phyloP scores from a whole-genome alignment of 2,113 vertebrate genomes.

The Pardalotus punctatus region DNA sequence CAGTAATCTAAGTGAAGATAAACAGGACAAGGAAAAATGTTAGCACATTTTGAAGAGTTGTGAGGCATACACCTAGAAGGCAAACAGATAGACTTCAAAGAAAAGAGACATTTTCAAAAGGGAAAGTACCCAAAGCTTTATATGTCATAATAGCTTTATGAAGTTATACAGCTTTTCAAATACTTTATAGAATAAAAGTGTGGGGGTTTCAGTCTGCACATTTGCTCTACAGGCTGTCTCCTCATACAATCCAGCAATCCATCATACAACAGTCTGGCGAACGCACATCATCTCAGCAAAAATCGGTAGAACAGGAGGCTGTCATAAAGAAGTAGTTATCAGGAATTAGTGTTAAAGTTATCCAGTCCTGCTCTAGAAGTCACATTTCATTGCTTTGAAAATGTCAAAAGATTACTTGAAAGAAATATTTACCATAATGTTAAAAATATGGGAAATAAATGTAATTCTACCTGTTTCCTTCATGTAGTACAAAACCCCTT shows the following conservation, averaged over 20 bases:
- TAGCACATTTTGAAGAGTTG: not conserved
- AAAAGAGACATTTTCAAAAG: not conserved
- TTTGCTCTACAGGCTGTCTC: not conserved
- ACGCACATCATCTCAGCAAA: not conserved
- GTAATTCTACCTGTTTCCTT: not conserved
- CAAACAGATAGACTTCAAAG: not conserved
- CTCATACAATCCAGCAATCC: not conserved
- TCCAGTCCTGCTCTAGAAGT: not conserved
- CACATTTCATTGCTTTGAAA: not conserved
- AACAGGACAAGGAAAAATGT: not conserved
- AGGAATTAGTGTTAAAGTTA: not conserved
- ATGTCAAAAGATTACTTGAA: not conserved
- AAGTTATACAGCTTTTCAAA: not conserved
- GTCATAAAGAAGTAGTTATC: not conserved
- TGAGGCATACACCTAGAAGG: not conserved
- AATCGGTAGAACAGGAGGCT: not conserved
- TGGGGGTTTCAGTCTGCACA: not conserved
- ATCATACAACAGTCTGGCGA: not conserved
- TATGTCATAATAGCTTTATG: not conserved
- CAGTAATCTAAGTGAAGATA: not conserved
- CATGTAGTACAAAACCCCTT: not conserved
- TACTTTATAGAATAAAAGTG: not conserved
- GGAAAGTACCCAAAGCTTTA: not conserved
- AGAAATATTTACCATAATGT: not conserved
- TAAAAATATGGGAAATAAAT: not conserved